Evolutionary conservation across 2,797 vertebrate genomes (phyloP).

Genomic region (Acipenser ruthenus): DNA sequence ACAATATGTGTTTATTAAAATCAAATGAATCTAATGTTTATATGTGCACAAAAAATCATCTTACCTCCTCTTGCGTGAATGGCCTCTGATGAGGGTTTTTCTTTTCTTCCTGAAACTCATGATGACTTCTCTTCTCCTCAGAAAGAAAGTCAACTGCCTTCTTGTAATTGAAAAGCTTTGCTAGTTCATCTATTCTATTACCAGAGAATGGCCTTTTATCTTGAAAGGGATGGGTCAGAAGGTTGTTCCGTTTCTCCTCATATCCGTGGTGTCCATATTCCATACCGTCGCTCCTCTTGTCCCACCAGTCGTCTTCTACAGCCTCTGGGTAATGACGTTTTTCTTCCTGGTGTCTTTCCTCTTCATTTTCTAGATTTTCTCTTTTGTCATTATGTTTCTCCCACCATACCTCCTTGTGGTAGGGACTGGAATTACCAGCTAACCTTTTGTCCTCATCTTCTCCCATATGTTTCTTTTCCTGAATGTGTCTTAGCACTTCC

Average conservation of each 20-base stretch:
- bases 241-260: slow-evolving; percentile 32
- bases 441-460: slow-evolving; percentile 50
- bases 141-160: slow-evolving; percentile 58
- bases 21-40: too few relatives aligned
- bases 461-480: slow-evolving; percentile 45
- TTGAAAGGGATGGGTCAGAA: slow-evolving; percentile 24
- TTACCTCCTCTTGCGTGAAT: slow-evolving; percentile 75
- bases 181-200: slow-evolving; percentile 63
- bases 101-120: slow-evolving; percentile 33
- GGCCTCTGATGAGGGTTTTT: slow-evolving; percentile 50
- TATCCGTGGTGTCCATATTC: slow-evolving; percentile 42
- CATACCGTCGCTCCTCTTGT: slow-evolving; percentile 43
- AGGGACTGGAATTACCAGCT: slow-evolving; percentile 52
- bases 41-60: neutral
- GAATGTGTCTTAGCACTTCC: slow-evolving; percentile 40
- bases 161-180: slow-evolving; percentile 67
- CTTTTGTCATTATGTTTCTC: slow-evolving; percentile 39
- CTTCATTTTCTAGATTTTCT: slow-evolving; percentile 37
- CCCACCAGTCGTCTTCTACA: slow-evolving; percentile 52
- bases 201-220: slow-evolving; percentile 44
- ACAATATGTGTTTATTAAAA: too few relatives aligned
- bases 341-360: slow-evolving; percentile 32
- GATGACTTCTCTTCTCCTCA: slow-evolving; percentile 28
- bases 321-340: slow-evolving; percentile 50
- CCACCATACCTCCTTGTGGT: slow-evolving; percentile 68